Evolutionary conservation across 2,797 vertebrate species (phyloP), one percentile per base, ranked within the genome.

Genomic region (Onychomys arenicola): DNA sequence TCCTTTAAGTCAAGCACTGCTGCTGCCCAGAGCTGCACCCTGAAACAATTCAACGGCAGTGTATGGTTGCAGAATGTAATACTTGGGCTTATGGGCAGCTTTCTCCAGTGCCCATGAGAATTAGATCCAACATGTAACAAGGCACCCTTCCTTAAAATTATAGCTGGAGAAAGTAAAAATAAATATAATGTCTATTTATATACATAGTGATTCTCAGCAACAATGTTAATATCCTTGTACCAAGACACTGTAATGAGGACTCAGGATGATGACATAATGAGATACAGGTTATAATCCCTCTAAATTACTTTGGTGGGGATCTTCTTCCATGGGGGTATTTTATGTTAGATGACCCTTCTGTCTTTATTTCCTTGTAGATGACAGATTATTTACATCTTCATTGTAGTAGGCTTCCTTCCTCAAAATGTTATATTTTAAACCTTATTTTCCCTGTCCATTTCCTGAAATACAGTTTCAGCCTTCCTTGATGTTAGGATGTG

Each of bases 381-480:
- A 37, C 67, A 90, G n/a, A 85, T 82, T 93, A 81, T 90, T 97
- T 96, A 83, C 10, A 19, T 43, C 52, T 43, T 71, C 2, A 86
- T 90, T 78, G 19, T 89, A 65, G 19, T 29, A 73, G 46, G 27
- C 3, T 73, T 96, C 46, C 55, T 91, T 61, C 32, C 57, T 94
- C 83, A 96, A 89, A 69, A 82, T 80, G 87, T 43, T 57, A 57
- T 49, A 57, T 91, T 83, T 83, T 96, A 87, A 90, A 94, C 59
- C 10, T 96, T 95, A 97, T 40, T 43, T 84, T 89, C 61, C 96
- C 75, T 95, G 7, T 92, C 29, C 63, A 57, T 40, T 75, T 95
- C 71, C 57, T 91, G 12, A 73, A 87, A 23, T 76, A 81, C 59
- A 83, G 32, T 84, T 61, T 94, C 65, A 71, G 49, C 16, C 40